Base-by-base conservation (phyloP, 2,113 vertebrate species). In the Menura novaehollandiae region DNA sequence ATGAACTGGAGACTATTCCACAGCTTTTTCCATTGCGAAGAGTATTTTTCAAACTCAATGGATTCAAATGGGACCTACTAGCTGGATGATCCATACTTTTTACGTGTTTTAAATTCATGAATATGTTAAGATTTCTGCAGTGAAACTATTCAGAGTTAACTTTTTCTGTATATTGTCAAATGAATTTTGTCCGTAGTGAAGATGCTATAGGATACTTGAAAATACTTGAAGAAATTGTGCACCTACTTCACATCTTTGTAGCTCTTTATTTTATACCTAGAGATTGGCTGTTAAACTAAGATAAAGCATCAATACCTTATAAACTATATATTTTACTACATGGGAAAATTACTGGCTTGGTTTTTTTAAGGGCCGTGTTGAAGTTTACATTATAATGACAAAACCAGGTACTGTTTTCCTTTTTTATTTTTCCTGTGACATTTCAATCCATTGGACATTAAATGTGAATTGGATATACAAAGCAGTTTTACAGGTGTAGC, bases 141-240 rank as follows among this genome's bases (percentile, higher is more conserved):
- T 91, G 52, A 47, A 91, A 64, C 51, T 93, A 41, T 84, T 91
- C 63, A 75, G 69, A 96, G 47, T 89, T 86, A 93, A 71, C 64
- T 82, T 85, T 92, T 89, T 77, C 69, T 95, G 85, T 88, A 85
- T 93, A 72, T 59, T 93, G 79, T 89, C 63, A 93, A 83, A 91
- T 83, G 24, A 55, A 88, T 93, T 93, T 88, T 96, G 87, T 93
- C 93, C 1, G 19, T 80, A 94, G 83, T 89, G 78, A 83, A 73
- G 71, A 91, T 90, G 66, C 89, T 76, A 44, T 92, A 94, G 91
- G 74, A 88, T 87, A 95, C 85, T 93, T 95, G 90, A 95, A 82
- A 95, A 95, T 94, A 91, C 71, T 97, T 89, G 92, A 95, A 96
- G 77, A 88, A 93, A 80, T 58, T 97, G 76, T 92, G 96, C 79